A percentile compares a stretch with the other conserved stretches of the same genome.
Evolutionary conservation across 2,113 vertebrate species (phyloP).

Genomic region (Etia nguti): DNA sequence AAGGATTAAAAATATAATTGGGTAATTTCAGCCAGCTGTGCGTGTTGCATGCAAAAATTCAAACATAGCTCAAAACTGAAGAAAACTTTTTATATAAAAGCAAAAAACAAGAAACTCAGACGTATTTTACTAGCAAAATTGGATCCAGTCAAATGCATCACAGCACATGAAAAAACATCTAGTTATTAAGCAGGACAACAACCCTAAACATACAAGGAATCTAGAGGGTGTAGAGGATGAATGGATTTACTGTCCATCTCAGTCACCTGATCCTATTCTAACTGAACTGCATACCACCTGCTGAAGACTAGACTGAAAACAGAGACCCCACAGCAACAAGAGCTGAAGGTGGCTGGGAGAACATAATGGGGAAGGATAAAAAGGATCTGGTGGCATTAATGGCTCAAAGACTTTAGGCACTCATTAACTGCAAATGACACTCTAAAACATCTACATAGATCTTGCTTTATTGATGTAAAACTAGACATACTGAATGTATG

Average conservation of each 20-base stretch:
- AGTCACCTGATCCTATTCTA: not conserved
- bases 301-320: not conserved
- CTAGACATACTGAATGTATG: not conserved
- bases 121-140: not conserved
- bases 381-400: not conserved
- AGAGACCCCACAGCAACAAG: not conserved
- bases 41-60: not conserved
- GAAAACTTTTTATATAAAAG: not conserved
- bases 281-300: not conserved
- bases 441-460: not conserved
- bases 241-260: not conserved
- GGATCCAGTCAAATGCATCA: not conserved
- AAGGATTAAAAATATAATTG: not conserved
- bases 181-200: not conserved
- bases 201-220: not conserved
- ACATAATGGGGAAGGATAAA: not conserved
- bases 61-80: not conserved
- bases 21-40: not conserved
- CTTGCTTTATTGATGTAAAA: not conserved
- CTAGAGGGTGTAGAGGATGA: not conserved
- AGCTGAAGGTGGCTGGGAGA: not conserved
- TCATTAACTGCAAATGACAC: not conserved
- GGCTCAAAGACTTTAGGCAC: not conserved
- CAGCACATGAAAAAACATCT: not conserved
- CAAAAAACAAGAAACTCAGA: not conserved